These are phyloP conservation scores for Cettia cetti DNA, from an alignment of 2,113 vertebrate species.

Conservation along the genomic window DNA sequence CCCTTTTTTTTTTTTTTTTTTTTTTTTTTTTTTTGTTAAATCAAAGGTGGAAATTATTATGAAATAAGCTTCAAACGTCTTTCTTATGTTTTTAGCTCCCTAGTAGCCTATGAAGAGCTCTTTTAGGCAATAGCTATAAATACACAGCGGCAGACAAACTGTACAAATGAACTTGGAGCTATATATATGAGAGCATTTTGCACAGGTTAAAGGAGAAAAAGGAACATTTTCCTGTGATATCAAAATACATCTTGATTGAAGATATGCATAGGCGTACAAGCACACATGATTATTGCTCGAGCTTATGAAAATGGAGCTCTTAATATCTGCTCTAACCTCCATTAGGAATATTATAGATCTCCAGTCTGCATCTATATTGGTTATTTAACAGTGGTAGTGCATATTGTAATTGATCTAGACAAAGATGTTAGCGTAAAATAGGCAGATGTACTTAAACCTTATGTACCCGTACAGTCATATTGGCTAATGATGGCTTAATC, in stretches of 20 bases:
- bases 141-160: constrained; percentile 26
- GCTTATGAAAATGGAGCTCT: constrained; percentile 36
- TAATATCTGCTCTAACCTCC: constrained; percentile 42
- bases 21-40: too few species aligned
- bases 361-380: constrained; percentile 48
- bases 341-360: constrained; percentile 53
- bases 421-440: constrained; percentile 25
- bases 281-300: neutral
- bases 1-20: too few species aligned
- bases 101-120: neutral
- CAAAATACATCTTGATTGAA: constrained; percentile 36
- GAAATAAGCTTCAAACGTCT: neutral
- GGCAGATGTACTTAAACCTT: constrained; percentile 24
- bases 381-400: constrained; percentile 45
- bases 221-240: neutral
- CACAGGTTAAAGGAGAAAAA: constrained; percentile 36
- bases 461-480: neutral
- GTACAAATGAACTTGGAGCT: neutral
- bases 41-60: neutral
- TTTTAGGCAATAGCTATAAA: constrained; percentile 49
- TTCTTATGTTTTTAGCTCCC: neutral
- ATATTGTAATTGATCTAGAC: constrained; percentile 53
- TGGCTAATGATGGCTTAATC: constrained; percentile 45
- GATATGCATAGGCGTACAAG: neutral
- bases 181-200: neutral